A percentile compares a stretch with the other conserved stretches of the same genome.
Conservation (phyloP, 1,140 invertebrate species). For the Drosophila obscura region DNA sequence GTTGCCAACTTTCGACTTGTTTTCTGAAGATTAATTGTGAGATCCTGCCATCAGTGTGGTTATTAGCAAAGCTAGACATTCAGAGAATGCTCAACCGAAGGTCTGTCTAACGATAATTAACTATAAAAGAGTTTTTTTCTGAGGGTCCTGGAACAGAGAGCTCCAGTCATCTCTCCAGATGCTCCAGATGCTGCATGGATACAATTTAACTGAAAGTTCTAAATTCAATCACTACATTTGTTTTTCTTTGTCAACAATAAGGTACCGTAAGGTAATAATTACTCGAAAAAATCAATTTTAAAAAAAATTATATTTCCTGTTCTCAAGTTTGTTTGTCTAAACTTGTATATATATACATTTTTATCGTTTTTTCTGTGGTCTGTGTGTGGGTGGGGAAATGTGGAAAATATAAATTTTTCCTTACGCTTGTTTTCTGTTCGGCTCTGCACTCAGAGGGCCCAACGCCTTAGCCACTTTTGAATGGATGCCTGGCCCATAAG, state of each 20-base stretch:
- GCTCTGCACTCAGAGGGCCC: slow-evolving; percentile 31
- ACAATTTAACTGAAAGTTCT: too few species aligned
- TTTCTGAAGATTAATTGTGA: slow-evolving; percentile 22
- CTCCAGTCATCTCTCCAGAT: too few species aligned
- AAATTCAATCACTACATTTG: not conserved
- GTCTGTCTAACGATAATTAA: not conserved
- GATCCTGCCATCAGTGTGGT: slow-evolving; percentile 1
- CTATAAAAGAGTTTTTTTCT: not conserved
- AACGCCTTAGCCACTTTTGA: slow-evolving; percentile 70
- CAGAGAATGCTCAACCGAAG: too few species aligned
- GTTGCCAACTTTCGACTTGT: slow-evolving; percentile 20
- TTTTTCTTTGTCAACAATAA: not conserved
- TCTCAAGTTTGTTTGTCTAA: slow-evolving; percentile 14
- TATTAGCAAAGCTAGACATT: too few species aligned
- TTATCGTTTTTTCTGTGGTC: slow-evolving; percentile 19
- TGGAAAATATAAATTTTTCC: slow-evolving; percentile 5
- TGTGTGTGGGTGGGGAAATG: slow-evolving; percentile 7
- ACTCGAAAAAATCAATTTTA: too few species aligned
- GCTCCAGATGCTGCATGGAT: too few species aligned
- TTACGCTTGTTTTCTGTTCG: slow-evolving; percentile 34
- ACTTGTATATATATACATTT: slow-evolving; percentile 24
- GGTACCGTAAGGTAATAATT: too few species aligned
- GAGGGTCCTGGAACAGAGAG: too few species aligned
- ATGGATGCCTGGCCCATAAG: slow-evolving; percentile 41
- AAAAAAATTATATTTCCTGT: too few species aligned